These are phyloP conservation scores for Anguilla rostrata DNA, from an alignment of 2,113 vertebrate genomes.

Conservation along the genomic window DNA sequence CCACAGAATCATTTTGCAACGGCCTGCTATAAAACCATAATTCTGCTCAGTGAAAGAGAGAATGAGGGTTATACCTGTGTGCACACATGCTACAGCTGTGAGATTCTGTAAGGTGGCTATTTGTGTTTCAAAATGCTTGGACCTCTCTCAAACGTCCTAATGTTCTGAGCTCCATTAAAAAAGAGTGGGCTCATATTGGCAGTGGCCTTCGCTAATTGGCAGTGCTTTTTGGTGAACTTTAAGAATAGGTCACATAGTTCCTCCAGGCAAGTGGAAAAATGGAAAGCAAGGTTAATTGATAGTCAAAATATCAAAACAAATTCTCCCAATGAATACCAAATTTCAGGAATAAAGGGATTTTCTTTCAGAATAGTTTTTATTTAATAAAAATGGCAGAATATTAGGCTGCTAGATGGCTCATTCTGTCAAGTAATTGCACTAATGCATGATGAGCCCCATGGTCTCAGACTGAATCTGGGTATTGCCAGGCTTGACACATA, in stretches of 20 bases:
- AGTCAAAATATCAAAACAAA: background rate
- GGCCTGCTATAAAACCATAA: background rate
- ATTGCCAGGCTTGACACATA: too few species aligned
- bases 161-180: background rate
- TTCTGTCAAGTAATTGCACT: too few species aligned
- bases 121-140: background rate
- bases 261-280: background rate
- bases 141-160: background rate
- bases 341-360: background rate
- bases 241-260: background rate
- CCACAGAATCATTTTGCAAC: conserved; percentile 6
- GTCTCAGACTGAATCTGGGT: too few species aligned
- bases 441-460: too few species aligned
- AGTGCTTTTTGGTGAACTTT: background rate
- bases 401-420: too few species aligned
- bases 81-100: background rate
- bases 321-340: background rate
- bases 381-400: too few species aligned
- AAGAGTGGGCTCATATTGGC: background rate
- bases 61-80: background rate
- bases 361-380: too few species aligned
- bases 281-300: background rate
- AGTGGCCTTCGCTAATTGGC: background rate
- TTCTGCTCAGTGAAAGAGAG: background rate
- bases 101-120: background rate